Conservation (phyloP, 2,113 vertebrate species). For the Platysternon megacephalum region DNA sequence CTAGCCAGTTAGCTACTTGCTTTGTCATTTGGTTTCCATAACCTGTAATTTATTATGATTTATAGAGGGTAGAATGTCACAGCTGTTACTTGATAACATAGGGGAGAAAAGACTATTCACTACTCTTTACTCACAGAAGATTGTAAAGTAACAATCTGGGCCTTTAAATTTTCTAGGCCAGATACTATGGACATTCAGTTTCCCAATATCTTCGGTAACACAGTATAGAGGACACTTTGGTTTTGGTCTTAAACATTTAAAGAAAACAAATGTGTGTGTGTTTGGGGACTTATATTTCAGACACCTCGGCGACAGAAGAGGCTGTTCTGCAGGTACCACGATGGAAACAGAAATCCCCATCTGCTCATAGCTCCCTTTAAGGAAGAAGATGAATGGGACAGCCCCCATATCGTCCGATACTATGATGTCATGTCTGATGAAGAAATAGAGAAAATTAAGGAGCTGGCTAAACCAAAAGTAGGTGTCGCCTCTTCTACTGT, state of each 20-base stretch:
- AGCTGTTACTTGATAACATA: not conserved
- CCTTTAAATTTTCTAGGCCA: not conserved
- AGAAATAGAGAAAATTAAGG: slow-evolving; percentile 93
- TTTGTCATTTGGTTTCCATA: not conserved
- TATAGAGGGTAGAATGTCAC: not conserved
- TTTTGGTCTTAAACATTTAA: not conserved
- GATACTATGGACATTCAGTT: not conserved
- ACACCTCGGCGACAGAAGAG: slow-evolving; percentile 86
- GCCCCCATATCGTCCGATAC: slow-evolving; percentile 92
- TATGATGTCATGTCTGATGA: slow-evolving; percentile 87
- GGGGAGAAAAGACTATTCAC: not conserved
- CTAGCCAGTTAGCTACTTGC: not conserved
- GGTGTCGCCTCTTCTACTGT: slow-evolving; percentile 53
- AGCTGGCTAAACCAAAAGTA: slow-evolving; percentile 94
- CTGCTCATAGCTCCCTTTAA: slow-evolving; percentile 93
- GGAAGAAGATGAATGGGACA: slow-evolving; percentile 98
- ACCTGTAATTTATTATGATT: not conserved
- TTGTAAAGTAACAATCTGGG: accelerated
- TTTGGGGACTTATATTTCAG: slow-evolving; percentile 69
- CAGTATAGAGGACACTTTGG: not conserved
- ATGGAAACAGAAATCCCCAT: slow-evolving; percentile 86
- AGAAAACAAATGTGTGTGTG: not conserved
- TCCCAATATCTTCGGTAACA: not conserved
- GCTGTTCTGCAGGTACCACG: slow-evolving; percentile 92
- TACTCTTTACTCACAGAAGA: not conserved